Evolutionary conservation across 2,888 invertebrate genomes (phyloP), one percentile per base, ranked within the genome.

Genomic region (Busseola fusca): DNA sequence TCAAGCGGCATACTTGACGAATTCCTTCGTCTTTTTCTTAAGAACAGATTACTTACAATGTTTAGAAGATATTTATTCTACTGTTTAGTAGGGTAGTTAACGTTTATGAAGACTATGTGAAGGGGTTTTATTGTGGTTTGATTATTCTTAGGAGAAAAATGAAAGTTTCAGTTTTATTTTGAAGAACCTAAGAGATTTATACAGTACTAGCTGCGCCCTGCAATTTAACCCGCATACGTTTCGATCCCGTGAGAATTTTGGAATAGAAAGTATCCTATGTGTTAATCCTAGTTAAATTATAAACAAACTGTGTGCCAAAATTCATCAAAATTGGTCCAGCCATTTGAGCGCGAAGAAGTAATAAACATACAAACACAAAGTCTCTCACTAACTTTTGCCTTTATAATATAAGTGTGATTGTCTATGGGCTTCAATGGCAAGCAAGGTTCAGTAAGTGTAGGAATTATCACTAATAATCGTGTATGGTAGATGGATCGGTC

Each of bases 21-120:
- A 80, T 80, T 80, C 80, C 71, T 82, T 34, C 21, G 72, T 52
- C 74, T 78, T 82, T 82, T 78, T 80, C 80, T 80, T 74, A 50
- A 34, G 73, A 82, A 82, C 74, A 78, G 68, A 78, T 80, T 80
- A 73, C 73, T 71, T 64, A 78, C 69, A 82, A 78, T 82, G 74
- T 80, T 69, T 50, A 67, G 60, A 62, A 81, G 60, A 25, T 72
- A 81, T 77, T n/a, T n/a, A n/a, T 77, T 72, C 21, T 62, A 30
- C 50, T 34, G 25, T 48, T 71, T 48, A 76, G 25, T 30, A 10
- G 37, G 60, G 40, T 67, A 57, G 27, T 70, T 64, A 68, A 48
- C 42, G 54, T 40, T 64, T 30, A 65, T 60, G 30, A 74, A 63
- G 42, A 64, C 16, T 48, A 40, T 59, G 75, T 59, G 37, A n/a